Percentiles rank a stretch among this genome's conserved stretches.
Conservation (phyloP, 23 tunicate species). For the Trididemnum nubilum region DNA sequence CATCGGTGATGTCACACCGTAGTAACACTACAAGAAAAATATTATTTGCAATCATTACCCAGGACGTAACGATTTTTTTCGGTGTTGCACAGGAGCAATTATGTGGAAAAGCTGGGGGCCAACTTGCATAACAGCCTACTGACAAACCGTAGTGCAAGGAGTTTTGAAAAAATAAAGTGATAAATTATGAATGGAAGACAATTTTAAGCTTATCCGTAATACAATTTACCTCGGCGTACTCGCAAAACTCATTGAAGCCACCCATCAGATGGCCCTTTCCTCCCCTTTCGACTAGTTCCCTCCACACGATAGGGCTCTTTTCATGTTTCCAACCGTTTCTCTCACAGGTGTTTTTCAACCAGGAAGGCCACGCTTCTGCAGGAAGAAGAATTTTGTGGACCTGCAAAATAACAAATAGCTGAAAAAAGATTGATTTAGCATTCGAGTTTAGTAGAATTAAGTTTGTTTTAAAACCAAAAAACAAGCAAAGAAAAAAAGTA, state of each 20-base stretch:
- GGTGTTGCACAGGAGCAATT: too few relatives aligned
- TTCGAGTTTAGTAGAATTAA: background rate
- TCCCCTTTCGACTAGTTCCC: slow-evolving; percentile 90
- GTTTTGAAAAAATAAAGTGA: too few relatives aligned
- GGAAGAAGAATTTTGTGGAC: slow-evolving; percentile 82
- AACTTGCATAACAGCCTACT: too few relatives aligned
- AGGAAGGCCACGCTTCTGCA: slow-evolving; percentile 52
- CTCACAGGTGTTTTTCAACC: slow-evolving; percentile 64
- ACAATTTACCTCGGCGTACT: slow-evolving; percentile 77
- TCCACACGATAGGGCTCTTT: slow-evolving; percentile 93
- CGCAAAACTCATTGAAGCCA: slow-evolving; percentile 90
- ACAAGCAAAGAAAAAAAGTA: too few relatives aligned
- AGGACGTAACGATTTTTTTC: background rate
- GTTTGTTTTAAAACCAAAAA: background rate
- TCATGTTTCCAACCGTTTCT: slow-evolving; percentile 75
- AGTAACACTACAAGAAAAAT: slow-evolving; percentile 64
- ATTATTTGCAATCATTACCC: background rate
- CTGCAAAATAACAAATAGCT: slow-evolving; percentile 22
- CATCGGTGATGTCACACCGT: slow-evolving; percentile 70
- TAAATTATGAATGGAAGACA: too few relatives aligned
- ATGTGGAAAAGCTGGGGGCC: too few relatives aligned
- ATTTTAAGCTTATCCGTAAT: too few relatives aligned
- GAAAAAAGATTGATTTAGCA: background rate
- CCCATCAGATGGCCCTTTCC: slow-evolving; percentile 87
- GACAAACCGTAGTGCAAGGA: too few relatives aligned